A percentile compares a stretch with the other conserved stretches of the same genome.
These are phyloP conservation scores for Sarcophilus harrisii DNA, from an alignment of 2,797 vertebrate species.

Conservation along the genomic window DNA sequence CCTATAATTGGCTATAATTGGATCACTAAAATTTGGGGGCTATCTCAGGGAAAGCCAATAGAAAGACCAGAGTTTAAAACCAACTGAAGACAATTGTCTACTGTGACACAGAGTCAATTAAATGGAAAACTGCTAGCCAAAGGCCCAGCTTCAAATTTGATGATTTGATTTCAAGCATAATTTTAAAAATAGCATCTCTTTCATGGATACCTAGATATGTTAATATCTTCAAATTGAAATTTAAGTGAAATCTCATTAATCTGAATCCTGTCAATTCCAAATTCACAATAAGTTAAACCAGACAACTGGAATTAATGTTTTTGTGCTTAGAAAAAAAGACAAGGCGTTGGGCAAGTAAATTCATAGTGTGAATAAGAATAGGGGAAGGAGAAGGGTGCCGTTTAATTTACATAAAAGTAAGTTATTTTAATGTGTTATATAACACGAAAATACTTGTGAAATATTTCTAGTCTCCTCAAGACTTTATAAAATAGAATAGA, in stretches of 20 bases:
- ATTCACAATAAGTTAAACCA: slow-evolving; percentile 57
- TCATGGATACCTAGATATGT: slow-evolving; percentile 21
- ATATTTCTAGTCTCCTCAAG: background rate
- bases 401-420: background rate
- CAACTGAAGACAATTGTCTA: background rate
- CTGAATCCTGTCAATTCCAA: slow-evolving; percentile 44
- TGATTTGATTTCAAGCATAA: slow-evolving; percentile 24
- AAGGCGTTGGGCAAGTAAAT: background rate
- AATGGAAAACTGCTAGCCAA: slow-evolving; percentile 32
- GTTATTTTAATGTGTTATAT: background rate
- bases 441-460: background rate
- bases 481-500: background rate
- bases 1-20: background rate
- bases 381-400: background rate
- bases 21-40: background rate
- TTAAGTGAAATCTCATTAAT: slow-evolving; percentile 57
- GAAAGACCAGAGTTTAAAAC: background rate
- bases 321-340: background rate
- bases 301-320: slow-evolving; percentile 16
- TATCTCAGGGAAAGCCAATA: slow-evolving; percentile 24
- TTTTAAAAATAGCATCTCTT: slow-evolving; percentile 48
- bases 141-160: slow-evolving; percentile 17
- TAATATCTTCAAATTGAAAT: slow-evolving; percentile 39
- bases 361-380: slow-evolving; percentile 8
- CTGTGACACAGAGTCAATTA: background rate